Base-by-base conservation (phyloP, 1,140 invertebrate species). In the Chironomus tepperi region DNA sequence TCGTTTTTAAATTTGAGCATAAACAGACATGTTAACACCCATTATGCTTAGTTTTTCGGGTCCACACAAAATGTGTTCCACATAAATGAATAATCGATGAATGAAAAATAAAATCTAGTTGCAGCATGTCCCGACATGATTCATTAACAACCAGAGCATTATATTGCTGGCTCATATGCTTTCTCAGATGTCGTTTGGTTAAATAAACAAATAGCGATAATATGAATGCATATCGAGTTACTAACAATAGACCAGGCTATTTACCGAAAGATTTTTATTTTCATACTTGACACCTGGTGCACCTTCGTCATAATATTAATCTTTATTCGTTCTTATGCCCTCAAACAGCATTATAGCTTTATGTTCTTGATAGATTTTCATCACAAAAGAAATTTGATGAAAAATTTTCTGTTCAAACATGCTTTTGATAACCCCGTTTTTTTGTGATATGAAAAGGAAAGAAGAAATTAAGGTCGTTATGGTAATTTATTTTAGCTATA, bases 401-500 rank as follows among this genome's bases (percentile, higher is more conserved):
- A 57, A 57, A 57, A 12, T 12, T 57, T n/a, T n/a, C n/a, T 57
- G 47, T n/a, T 34, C 5, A 34, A 34, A 34, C 5, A 34, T n/a
- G 47, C 47, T 57, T n/a, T n/a, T n/a, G 47, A 57, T 57, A 57
- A 57, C 47, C 47, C 24, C 24, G 24, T 57, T 47, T 12, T 47
- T 47, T 12, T 57, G n/a, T 57, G 47, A 57, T 5, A 12, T 15
- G n/a, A n/a, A n/a, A n/a, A 57, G 12, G 47, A 12, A n/a, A 57
- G 47, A 12, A 57, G 5, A 57, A n/a, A n/a, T 57, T 57, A 57
- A 57, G 47, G 47, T 57, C 47, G 47, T 57, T 57, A 57, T 57
- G 47, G 47, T 57, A 57, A 57, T 57, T 57, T 47, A 47, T 47
- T 47, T 57, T n/a, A 57, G 47, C n/a, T n/a, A n/a, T n/a, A 47